Evolutionary conservation across 1,140 invertebrate genomes (phyloP), one percentile per base, ranked within the genome.

Genomic region (Bradysia coprophila): DNA sequence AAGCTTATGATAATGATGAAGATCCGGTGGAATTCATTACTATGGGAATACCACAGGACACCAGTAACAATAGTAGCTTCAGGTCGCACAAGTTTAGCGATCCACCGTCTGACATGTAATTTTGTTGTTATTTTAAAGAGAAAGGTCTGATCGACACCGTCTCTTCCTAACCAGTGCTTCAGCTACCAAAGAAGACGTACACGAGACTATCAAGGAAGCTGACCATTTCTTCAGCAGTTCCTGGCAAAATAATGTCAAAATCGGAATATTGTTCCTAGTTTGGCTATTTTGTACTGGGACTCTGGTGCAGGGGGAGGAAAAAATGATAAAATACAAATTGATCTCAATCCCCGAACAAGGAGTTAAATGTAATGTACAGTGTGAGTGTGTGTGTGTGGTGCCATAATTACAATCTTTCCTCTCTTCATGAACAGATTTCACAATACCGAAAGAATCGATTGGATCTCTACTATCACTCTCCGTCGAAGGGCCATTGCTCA

Each of bases 171-270:
- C n/a, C n/a, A n/a, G n/a, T n/a, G n/a, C n/a, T n/a, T n/a, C n/a
- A n/a, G n/a, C n/a, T n/a, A n/a, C n/a, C n/a, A n/a, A n/a, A n/a
- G n/a, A n/a, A n/a, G n/a, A n/a, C n/a, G n/a, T n/a, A n/a, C n/a
- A n/a, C n/a, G n/a, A n/a, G n/a, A n/a, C n/a, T n/a, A n/a, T n/a
- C n/a, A n/a, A n/a, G n/a, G n/a, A n/a, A n/a, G n/a, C n/a, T n/a
- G n/a, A n/a, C n/a, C n/a, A n/a, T n/a, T n/a, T 4, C 15, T 8
- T 4, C 6, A 21, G 18, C 23, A 24, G 31, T 41, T 23, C 39
- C 10, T 41, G 22, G 6, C 39, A 41, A 24, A 41, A 41, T 18
- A 15, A 38, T 21, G 42, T 20, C 15, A 43, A 38, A 28, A 31
- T 33, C 4, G 21, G 20, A 4, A 38, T 23, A 10, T 20, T 43